Conservation (phyloP, 2,113 vertebrate genomes). For the Onychostoma macrolepis region DNA sequence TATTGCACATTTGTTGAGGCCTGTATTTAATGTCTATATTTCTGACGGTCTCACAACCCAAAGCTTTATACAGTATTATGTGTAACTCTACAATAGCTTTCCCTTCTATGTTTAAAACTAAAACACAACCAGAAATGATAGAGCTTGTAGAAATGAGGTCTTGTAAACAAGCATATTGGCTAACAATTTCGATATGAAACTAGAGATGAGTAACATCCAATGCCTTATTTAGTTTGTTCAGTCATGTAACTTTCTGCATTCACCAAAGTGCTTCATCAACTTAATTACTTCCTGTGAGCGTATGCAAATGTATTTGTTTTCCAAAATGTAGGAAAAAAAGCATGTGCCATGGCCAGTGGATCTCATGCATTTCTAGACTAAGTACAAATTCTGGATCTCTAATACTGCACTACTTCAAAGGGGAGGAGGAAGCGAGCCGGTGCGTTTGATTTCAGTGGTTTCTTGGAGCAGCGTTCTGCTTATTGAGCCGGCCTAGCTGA, state of each 20-base stretch:
- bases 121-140: neutral
- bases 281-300: conserved; percentile 15
- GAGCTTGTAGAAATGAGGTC: neutral
- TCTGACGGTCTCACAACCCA: conserved; percentile 1
- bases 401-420: conserved; percentile 15
- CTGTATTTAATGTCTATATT: conserved; percentile 25
- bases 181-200: neutral
- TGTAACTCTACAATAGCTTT: neutral
- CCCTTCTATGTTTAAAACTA: neutral
- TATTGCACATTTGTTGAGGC: conserved; percentile 42
- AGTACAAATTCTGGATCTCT: conserved; percentile 21
- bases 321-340: conserved; percentile 4
- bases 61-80: neutral
- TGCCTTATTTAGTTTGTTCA: neutral
- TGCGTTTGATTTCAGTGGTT: conserved; percentile 29
- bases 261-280: conserved; percentile 12
- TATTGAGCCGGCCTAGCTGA: conserved; percentile 36
- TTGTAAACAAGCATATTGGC: conserved; percentile 16
- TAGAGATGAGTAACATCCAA: conserved; percentile 1
- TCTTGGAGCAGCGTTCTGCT: neutral
- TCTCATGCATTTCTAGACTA: conserved; percentile 49
- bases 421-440: conserved; percentile 32
- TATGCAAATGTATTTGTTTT: conserved; percentile 35
- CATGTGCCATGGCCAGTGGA: conserved; percentile 21
- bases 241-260: neutral